Evolutionary conservation across 1,140 invertebrate species (phyloP), one percentile per base, ranked within the genome.

Genomic region (Drosophila chauvacae): DNA sequence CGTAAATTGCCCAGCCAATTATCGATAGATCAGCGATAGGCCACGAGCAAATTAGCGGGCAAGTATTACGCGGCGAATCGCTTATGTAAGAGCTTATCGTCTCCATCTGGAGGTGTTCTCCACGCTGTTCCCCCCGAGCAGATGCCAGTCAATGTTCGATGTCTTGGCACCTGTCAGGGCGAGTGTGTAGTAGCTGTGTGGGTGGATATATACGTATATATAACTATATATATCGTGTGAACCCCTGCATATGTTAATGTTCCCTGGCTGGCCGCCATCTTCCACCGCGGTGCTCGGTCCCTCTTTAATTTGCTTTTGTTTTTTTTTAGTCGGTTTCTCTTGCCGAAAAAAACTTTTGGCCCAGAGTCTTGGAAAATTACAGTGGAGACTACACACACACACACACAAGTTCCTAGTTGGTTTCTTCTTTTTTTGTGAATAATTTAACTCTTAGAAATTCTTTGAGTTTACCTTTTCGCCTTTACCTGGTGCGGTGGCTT

Each of bases 221-320:
- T 23, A 51, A 64, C 55, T 63, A 80, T 79, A 72, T 88, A 87
- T 90, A 90, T 85, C 75, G 84, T 88, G 84, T 85, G 84, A 88
- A 90, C 74, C 53, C 66, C 85, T 85, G 85, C 84, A 88, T 84
- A 90, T 88, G 84, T 84, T 87, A 88, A 87, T 84, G 82, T 70
- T 81, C 64, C 56, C 61, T 72, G 66, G 68, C 66, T 37, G 44
- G 66, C 41, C 77, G 81, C 81, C 81, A 87, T 87, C 71, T 88
- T 87, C 76, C 62, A 68, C 78, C 56, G 63, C 63, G 57, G 59
- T 51, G 53, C 20, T 37, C 66, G 44, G 44, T 37, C 53, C 45
- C 66, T 81, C 69, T 66, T 83, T 81, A 88, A 90, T 83, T 88
- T 88, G 69, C 74, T 55, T 85, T 84, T 84, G 64, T 78, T 88